These are phyloP conservation scores for Tuta absoluta DNA, from an alignment of 2,888 invertebrate species.

Conservation along the genomic window DNA sequence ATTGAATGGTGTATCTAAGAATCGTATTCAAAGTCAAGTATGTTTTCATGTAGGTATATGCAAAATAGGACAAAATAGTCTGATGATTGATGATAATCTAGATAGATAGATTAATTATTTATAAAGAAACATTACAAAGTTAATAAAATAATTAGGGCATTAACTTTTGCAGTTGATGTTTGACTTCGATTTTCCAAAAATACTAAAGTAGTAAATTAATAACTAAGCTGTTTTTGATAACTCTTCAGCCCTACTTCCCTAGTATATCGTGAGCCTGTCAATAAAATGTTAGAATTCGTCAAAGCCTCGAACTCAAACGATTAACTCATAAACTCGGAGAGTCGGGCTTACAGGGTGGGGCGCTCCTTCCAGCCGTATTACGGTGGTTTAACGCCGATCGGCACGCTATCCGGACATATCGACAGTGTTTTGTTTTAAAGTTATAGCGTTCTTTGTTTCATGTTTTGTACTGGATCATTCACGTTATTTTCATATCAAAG, in stretches of 20 bases:
- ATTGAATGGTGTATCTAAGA: background rate
- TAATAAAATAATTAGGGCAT: too few relatives aligned
- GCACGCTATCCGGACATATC: constrained; percentile 22
- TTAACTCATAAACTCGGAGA: constrained; percentile 67
- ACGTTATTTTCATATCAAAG: constrained; percentile 6
- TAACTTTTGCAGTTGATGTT: too few relatives aligned
- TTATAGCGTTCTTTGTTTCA: background rate
- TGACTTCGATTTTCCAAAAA: too few relatives aligned
- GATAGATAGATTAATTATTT: too few relatives aligned
- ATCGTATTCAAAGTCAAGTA: background rate
- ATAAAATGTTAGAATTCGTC: constrained; percentile 70
- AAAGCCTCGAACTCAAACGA: constrained; percentile 70
- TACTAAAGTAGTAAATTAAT: too few relatives aligned
- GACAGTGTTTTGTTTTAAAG: constrained; percentile 12
- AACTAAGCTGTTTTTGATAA: too few relatives aligned
- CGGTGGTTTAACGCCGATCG: constrained; percentile 17
- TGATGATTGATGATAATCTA: too few relatives aligned
- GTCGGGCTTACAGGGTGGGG: constrained; percentile 12
- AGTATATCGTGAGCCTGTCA: constrained; percentile 32
- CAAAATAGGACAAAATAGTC: too few relatives aligned
- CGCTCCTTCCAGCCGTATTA: constrained; percentile 23
- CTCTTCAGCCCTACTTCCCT: too few relatives aligned
- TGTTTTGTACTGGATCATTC: background rate
- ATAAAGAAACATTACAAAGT: too few relatives aligned
- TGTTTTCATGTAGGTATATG: too few relatives aligned